Percentiles rank a stretch among this genome's conserved stretches.
Conservation (phyloP, 2,888 invertebrate species). For the Eilema sororculum region DNA sequence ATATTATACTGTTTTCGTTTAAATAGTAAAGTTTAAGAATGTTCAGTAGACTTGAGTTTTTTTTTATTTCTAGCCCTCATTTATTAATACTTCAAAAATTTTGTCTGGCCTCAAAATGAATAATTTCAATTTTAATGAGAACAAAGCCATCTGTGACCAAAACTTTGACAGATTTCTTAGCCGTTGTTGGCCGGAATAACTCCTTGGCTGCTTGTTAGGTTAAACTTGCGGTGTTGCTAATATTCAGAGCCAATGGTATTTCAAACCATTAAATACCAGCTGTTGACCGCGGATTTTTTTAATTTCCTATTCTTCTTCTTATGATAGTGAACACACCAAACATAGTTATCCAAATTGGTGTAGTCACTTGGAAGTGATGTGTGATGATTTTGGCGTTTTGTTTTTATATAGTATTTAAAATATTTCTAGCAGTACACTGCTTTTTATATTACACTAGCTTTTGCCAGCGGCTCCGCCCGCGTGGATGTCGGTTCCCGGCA, state of each 20-base stretch:
- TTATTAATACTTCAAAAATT: background rate
- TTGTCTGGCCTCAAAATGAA: background rate
- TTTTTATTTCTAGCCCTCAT: background rate
- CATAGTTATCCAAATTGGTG: too few species aligned
- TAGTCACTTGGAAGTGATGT: too few species aligned
- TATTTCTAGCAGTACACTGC: too few species aligned
- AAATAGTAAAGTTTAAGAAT: background rate
- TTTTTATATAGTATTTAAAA: too few species aligned
- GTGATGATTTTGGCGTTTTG: too few species aligned
- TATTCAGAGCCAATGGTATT: background rate
- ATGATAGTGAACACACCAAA: too few species aligned
- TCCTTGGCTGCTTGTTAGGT: background rate
- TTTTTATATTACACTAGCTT: too few species aligned
- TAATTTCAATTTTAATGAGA: background rate
- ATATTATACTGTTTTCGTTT: background rate
- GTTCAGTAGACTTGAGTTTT: background rate
- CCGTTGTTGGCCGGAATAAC: background rate
- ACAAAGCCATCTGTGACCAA: conserved; percentile 1
- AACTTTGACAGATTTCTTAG: conserved; percentile 4
- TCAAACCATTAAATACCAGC: too few species aligned
- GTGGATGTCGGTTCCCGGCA: too few species aligned
- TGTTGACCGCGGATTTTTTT: too few species aligned
- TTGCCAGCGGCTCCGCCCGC: too few species aligned
- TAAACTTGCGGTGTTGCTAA: background rate
- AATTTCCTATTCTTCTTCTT: too few species aligned